A percentile compares a stretch with the other conserved stretches of the same genome.
These are phyloP conservation scores for Rhabdophis nuchalis DNA, from an alignment of 2,797 vertebrate genomes.

Conservation along the genomic window DNA sequence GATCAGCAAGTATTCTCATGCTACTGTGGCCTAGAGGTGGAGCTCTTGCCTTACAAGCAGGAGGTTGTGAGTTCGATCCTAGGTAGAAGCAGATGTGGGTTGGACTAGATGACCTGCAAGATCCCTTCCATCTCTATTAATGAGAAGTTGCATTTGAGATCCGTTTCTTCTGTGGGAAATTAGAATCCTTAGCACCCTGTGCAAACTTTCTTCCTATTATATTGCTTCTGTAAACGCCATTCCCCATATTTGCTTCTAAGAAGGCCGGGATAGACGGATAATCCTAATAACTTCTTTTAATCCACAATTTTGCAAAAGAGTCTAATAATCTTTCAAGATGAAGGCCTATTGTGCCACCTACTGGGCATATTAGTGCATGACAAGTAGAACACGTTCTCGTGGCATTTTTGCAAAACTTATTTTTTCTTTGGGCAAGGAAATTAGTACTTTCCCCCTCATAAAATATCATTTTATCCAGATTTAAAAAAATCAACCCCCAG, in stretches of 20 bases:
- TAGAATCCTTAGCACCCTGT: neutral
- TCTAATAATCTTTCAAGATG: neutral
- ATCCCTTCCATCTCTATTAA: too few species aligned
- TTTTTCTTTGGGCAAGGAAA: neutral
- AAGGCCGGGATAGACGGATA: neutral
- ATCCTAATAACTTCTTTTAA: neutral
- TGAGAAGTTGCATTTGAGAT: neutral
- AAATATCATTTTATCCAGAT: neutral
- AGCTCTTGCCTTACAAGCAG: too few species aligned
- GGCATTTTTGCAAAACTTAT: neutral
- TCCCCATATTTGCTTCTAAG: neutral
- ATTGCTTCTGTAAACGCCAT: neutral
- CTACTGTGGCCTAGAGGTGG: too few species aligned
- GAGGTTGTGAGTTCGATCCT: too few species aligned
- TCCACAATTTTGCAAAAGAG: neutral
- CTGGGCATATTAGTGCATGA: neutral
- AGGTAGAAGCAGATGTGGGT: too few species aligned
- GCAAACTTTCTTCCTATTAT: neutral
- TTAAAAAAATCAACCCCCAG: neutral
- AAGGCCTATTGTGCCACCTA: neutral
- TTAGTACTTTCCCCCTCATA: neutral
- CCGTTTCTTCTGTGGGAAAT: neutral
- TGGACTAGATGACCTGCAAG: too few species aligned
- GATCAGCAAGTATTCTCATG: neutral
- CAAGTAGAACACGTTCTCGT: neutral